Percentiles rank a stretch among this genome's conserved stretches.
phyloP scores from a whole-genome alignment of 2,797 vertebrate genomes.

The Mormyrops boulengeri region DNA sequence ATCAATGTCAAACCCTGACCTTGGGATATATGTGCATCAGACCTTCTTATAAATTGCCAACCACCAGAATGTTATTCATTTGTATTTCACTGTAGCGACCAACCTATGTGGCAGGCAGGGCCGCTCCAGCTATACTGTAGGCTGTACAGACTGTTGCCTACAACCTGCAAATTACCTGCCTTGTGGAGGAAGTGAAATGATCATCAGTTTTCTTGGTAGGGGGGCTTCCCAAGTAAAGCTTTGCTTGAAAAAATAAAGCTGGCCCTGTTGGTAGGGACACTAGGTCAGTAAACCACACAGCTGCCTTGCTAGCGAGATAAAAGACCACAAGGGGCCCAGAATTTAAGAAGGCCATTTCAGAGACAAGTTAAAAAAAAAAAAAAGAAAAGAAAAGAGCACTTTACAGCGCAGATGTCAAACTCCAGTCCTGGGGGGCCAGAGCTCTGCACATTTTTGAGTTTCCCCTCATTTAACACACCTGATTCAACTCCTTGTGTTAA shows the following conservation, averaged over 20 bases:
- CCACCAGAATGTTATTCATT: background rate
- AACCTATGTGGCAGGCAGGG: background rate
- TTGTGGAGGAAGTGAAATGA: background rate
- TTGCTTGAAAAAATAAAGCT: background rate
- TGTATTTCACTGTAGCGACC: background rate
- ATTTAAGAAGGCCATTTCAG: background rate
- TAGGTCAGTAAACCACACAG: background rate
- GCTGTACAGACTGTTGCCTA: background rate
- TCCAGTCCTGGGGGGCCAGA: background rate
- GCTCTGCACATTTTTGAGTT: background rate
- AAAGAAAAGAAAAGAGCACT: background rate
- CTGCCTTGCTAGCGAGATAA: background rate
- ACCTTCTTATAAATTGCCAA: background rate
- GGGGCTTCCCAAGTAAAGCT: background rate
- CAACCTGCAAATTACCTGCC: background rate
- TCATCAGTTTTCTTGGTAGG: background rate
- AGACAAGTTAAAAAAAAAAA: background rate
- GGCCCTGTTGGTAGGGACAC: background rate
- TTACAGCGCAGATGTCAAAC: background rate
- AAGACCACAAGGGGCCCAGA: background rate
- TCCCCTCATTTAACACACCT: background rate
- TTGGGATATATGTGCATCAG: background rate
- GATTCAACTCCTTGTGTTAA: background rate
- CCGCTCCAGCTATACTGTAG: background rate
- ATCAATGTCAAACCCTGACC: background rate